Conservation (phyloP, 2,113 vertebrate species). For the Abramis brama region DNA sequence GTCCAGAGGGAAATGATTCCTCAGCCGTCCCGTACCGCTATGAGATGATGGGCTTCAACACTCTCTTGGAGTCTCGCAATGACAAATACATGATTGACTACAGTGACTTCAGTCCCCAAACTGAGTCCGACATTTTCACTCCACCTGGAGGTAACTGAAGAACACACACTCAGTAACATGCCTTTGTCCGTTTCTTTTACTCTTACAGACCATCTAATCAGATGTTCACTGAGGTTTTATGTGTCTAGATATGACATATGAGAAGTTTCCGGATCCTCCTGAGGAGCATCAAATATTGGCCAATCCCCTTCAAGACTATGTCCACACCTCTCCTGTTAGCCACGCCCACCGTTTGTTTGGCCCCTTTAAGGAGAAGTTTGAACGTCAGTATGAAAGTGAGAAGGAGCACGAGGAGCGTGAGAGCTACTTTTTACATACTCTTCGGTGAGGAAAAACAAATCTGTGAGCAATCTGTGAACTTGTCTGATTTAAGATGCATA, state of each 20-base stretch:
- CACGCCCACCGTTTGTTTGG: conserved; percentile 72
- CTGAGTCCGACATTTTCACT: conserved; percentile 58
- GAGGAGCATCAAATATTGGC: conserved; percentile 78
- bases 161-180: too few species aligned
- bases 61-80: conserved; percentile 80
- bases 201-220: too few species aligned
- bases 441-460: conserved; percentile 69
- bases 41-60: conserved; percentile 83
- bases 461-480: not conserved
- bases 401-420: conserved; percentile 78
- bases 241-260: conserved; percentile 71
- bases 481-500: too few species aligned
- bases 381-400: conserved; percentile 63
- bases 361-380: conserved; percentile 71
- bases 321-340: conserved; percentile 69
- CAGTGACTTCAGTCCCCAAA: conserved; percentile 70
- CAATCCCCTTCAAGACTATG: conserved; percentile 84
- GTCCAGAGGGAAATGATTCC: conserved; percentile 56
- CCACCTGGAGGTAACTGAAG: too few species aligned
- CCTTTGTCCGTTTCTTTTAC: too few species aligned
- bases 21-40: conserved; percentile 73
- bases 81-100: conserved; percentile 83
- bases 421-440: conserved; percentile 78
- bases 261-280: conserved; percentile 70
- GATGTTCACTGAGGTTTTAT: too few species aligned